Base-by-base conservation (phyloP, 1,140 invertebrate genomes). In the Drosophila nigrodunni region DNA sequence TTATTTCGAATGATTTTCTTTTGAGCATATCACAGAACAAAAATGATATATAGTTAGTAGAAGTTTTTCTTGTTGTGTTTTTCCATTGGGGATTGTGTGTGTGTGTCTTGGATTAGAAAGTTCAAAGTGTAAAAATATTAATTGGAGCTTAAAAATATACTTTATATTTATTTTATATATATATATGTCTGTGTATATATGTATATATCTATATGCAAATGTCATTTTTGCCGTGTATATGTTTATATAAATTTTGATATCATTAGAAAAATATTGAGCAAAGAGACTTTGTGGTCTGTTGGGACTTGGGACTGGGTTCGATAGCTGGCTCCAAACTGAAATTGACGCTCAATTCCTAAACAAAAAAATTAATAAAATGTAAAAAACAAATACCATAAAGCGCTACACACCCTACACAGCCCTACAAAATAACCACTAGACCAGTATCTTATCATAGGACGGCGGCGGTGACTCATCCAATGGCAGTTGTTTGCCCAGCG, bases 361-460 rank as follows among this genome's bases (percentile, higher is more conserved):
- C 11, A 65, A 66, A 57, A 25, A 30, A 30, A 30, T 30, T 30
- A 30, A 5, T 30, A 30, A 30, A 30, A 30, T 0, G 6, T 30
- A 5, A 30, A 21, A 21, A 21, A 21, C 18, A 21, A 21, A 21
- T 21, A 52, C 54, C 47, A 65, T 52, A 62, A 37, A 41, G 47
- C 39, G 25, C 50, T 69, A 35, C 15, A 43, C 13, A 68, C 37
- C 39, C 90, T 92, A 92, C 35, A 92, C 91, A 70, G 25, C 25
- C 25, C 25, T 30, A 30, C 25, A 30, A 30, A 30, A 30, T 4
- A 30, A 30, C 25, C 25, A 30, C 25, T 30, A 30, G 6, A 30
- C 25, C 25, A 94, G 92, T 66, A 94, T 93, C 77, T 94, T 94
- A 72, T 94, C 94, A 70, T 94, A 94, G 71, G 94, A 94, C 50